Evolutionary conservation across 1,140 invertebrate genomes (phyloP), one percentile per base, ranked within the genome.

Genomic region (Euwallacea similis): DNA sequence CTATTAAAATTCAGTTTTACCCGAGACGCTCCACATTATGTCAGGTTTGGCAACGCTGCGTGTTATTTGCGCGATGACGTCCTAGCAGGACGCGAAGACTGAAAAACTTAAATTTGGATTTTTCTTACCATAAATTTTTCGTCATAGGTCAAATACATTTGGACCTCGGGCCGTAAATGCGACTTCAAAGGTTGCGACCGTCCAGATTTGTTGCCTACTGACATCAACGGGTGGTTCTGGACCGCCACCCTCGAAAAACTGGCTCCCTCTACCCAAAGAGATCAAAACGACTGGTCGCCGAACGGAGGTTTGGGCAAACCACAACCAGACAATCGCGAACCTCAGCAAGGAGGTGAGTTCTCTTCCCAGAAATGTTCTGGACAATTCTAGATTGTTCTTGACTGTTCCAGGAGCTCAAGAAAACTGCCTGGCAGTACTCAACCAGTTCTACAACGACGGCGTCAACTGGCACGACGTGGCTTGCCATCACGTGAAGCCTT

Each of bases 391-490:
- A 0, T 66, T 7, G 7, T 41, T 7, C n/a, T 64, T 65, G 55
- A 59, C 6, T 58, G 41, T 66, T 33, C 55, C 61, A 72, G 71
- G 91, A 43, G 90, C 91, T 21, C 85, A 87, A 3, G 92, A 94
- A 78, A 91, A 92, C 79, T 94, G 92, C 77, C 78, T 94, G 16
- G 91, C 91, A 0, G 82, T 93, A 53, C 81, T 93, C 42, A 94
- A 94, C 80, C 89, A 93, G 76, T 93, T 93, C 83, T 93, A 93
- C 84, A 91, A 93, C 63, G 92, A 94, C 76, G 91, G 91, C 21
- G 90, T 93, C 47, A 90, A 93, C 78, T 94, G 92, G 91, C 92
- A 94, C 77, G 92, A 94, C 76, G 91, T 94, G 16, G 91, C 91
- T 73, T 94, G 92, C 78, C 91, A 93, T 78, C 91, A 93, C 79